A percentile compares a stretch with the other conserved stretches of the same genome.
phyloP scores from a whole-genome alignment of 2,797 vertebrate genomes.

The Eupleurogrammus muticus region DNA sequence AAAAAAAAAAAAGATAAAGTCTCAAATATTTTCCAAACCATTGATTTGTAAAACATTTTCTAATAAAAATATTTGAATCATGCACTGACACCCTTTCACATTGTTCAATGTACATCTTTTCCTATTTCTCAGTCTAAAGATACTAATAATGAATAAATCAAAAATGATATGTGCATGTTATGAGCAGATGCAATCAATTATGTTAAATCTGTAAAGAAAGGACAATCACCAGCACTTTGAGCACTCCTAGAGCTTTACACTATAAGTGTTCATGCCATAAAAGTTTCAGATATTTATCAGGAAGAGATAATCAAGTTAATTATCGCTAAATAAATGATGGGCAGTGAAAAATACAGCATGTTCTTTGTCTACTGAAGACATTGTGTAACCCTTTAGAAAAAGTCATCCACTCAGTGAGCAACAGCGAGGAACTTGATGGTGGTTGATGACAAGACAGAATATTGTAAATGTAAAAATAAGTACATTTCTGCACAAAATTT shows the following conservation, averaged over 20 bases:
- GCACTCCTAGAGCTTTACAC: too few relatives aligned
- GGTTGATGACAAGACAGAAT: not conserved
- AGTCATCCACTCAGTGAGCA: not conserved
- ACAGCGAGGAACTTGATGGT: conserved; percentile 1
- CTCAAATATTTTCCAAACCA: not conserved
- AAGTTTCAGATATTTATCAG: too few relatives aligned
- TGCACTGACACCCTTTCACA: not conserved
- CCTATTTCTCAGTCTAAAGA: not conserved
- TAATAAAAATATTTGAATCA: not conserved
- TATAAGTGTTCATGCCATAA: too few relatives aligned
- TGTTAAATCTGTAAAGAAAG: too few relatives aligned
- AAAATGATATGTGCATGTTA: not conserved
- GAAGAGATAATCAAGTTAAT: too few relatives aligned
- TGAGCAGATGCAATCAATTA: too few relatives aligned
- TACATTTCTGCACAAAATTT: not conserved
- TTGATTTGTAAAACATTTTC: not conserved
- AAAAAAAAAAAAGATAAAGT: too few relatives aligned
- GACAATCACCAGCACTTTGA: too few relatives aligned
- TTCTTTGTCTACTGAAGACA: not conserved
- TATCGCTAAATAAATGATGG: too few relatives aligned
- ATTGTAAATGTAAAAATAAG: not conserved
- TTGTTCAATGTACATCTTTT: not conserved
- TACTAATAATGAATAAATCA: not conserved
- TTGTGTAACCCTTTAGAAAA: not conserved
- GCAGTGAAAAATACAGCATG: too few relatives aligned